Base-by-base conservation (phyloP, 2,797 vertebrate species). In the Delichon dasypus region DNA sequence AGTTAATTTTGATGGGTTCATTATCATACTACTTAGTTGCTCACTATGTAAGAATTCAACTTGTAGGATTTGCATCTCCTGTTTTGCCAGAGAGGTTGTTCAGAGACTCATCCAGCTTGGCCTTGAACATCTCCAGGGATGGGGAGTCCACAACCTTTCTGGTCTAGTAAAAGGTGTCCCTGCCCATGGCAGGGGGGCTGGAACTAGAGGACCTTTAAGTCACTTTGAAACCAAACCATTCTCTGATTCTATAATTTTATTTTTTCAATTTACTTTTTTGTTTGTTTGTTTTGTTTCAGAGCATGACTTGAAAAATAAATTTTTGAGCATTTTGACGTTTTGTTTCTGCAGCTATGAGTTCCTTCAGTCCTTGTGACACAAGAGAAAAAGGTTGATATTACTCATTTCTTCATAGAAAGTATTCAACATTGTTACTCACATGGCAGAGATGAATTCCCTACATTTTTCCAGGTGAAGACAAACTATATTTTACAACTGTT, bases 111-210 rank as follows among this genome's bases (percentile, higher is more conserved):
- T 38, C 38, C 38, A 38, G 11, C 38, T 38, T 38, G 38, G 11
- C 11, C 38, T 38, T 38, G 38, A 38, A 38, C 38, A 38, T 38
- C 38, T 38, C 38, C 38, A 38, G 38, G 38, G 38, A 38, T 38
- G 38, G 38, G 38, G 38, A 38, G 38, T 38, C 38, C 38, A 38
- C 11, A 38, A 11, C 38, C 38, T 38, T 11, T 38, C 38, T 38
- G 15, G 9, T 45, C 29, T 16, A 12, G 18, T 27, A 8, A 27
- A 40, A 65, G 11, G 6, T 26, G 36, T 57, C 36, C 20, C 14
- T 70, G 44, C 5, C n/a, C 6, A 11, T 11, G 29, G 13, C 17
- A 51, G 11, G 10, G 13, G 2, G 1, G 3, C 8, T 40, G 51
- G n/a, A 51, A 16, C 5, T 47, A 8, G 3, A 27, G 22, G 38